Evolutionary conservation across 1,140 invertebrate species (phyloP).

Genomic region (Samia ricini): DNA sequence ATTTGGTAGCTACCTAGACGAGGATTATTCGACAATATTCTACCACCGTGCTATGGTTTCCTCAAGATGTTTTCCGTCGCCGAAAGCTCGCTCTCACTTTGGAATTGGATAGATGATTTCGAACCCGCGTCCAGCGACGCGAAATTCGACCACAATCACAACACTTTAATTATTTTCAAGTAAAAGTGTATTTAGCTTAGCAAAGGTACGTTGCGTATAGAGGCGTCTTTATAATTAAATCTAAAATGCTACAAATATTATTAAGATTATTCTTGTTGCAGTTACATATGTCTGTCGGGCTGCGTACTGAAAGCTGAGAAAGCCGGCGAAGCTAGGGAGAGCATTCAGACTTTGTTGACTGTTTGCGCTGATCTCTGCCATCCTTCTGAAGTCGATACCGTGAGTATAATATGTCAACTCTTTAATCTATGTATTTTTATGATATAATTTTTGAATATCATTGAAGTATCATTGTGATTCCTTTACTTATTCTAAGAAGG

Average conservation of each 20-base stretch:
- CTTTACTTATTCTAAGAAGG: no score
- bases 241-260: not conserved
- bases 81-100: no score
- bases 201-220: not conserved
- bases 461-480: no score
- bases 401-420: conserved; percentile 26
- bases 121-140: no score
- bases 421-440: not conserved
- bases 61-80: no score
- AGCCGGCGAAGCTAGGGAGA: conserved; percentile 49
- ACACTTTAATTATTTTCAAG: no score
- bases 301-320: conserved; percentile 37
- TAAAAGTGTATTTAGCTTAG: no score
- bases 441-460: not conserved
- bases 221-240: not conserved
- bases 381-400: conserved; percentile 41
- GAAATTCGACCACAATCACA: no score
- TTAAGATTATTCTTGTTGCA: conserved; percentile 39
- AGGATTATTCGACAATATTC: no score
- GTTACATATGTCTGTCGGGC: conserved; percentile 58
- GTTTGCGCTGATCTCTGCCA: conserved; percentile 58
- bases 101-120: no score
- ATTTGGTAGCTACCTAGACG: no score
- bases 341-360: conserved; percentile 56
- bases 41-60: no score